Evolutionary conservation across 2,113 vertebrate species (phyloP).

Genomic region (Phycodurus eques): DNA sequence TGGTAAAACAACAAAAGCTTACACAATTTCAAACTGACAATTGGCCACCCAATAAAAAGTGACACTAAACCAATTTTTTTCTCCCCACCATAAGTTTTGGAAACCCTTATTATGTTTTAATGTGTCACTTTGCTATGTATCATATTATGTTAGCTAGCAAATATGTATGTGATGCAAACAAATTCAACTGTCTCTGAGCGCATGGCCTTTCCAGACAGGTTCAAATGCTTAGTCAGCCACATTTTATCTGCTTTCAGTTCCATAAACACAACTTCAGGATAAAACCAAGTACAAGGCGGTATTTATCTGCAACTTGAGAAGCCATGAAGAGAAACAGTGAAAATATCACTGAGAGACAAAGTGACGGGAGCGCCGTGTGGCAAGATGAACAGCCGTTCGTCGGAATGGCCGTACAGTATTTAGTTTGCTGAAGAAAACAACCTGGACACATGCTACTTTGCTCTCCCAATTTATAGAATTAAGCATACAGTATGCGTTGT

Average conservation of each 20-base stretch:
- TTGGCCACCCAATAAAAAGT: too few species aligned
- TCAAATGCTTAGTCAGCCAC: neutral
- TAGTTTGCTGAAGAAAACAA: neutral
- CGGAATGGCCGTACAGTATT: neutral
- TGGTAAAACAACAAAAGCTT: too few species aligned
- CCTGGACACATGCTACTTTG: neutral
- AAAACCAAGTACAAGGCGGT: neutral
- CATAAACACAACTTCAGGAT: neutral
- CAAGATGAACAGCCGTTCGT: neutral
- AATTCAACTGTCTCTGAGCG: neutral
- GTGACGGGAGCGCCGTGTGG: neutral
- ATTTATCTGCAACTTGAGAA: slow-evolving; percentile 10
- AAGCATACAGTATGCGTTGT: too few species aligned
- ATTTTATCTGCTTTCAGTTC: slow-evolving; percentile 6
- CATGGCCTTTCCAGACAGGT: neutral
- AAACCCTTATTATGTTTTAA: too few species aligned
- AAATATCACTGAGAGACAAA: neutral
- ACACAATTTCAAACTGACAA: too few species aligned
- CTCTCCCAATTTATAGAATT: neutral
- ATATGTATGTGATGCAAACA: neutral
- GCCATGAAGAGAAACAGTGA: slow-evolving; percentile 6
- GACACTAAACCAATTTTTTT: too few species aligned
- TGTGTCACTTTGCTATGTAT: neutral
- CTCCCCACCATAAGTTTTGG: too few species aligned
- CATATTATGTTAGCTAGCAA: neutral